Evolutionary conservation across 2,888 invertebrate genomes (phyloP), one percentile per base, ranked within the genome.

Genomic region (Perizoma affinitatum): DNA sequence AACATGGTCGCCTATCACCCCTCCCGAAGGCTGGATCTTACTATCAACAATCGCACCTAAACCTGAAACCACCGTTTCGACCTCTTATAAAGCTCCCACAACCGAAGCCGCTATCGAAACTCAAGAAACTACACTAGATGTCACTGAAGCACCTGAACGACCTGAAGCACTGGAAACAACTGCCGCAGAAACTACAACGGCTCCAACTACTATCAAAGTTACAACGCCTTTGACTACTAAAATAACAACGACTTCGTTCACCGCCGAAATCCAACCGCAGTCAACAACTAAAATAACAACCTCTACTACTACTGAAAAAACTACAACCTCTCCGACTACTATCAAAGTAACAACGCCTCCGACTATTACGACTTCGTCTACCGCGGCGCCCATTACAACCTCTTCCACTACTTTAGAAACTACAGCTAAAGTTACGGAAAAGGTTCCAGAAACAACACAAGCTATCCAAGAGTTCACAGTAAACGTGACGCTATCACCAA

Each of bases 21-120:
- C 95, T 5, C 94, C 95, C 6, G 94, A 95, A 70, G 94, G 94
- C 7, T 95, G 95, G 95, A 93, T 95, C 7, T 83, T 95, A 53
- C 80, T 92, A 64, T 87, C 88, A 63, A 85, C 87, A 6, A 78
- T 87, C 38, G 79, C 84, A 63, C 86, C 86, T 51, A 89, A 83
- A 75, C 80, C 81, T 52, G 90, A 87, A 78, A 70, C 80, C 0
- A 66, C 82, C 55, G 11, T 75, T 10, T 58, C 75, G 48, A 67
- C 73, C 4, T 58, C 79, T 6, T 72, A 75, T 7, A 65, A 62
- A 9, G 66, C 79, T 40, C 73, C 76, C 61, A 76, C 73, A 49
- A 57, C 73, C 7, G 60, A 63, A 50, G 52, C 54, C 47, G 8
- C 11, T 5, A 65, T 73, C 49, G 65, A 64, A 34, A 58, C 54